These are phyloP conservation scores for Timandra comae DNA, from an alignment of 2,888 invertebrate species.

Conservation along the genomic window DNA sequence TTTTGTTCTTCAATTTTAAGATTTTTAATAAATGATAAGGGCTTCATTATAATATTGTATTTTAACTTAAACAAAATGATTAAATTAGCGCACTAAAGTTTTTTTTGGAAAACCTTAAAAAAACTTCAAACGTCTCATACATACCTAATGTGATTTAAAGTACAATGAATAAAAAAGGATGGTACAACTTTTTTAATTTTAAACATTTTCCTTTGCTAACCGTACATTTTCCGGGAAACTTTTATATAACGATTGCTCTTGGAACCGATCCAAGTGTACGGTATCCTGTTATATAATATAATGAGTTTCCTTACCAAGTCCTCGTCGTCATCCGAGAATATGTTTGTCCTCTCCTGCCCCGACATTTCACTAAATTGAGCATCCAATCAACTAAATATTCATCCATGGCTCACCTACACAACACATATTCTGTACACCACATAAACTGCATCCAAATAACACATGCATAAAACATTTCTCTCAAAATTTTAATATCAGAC, in stretches of 20 bases:
- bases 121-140: too few species aligned
- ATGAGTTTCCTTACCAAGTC: constrained; percentile 53
- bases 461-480: constrained; percentile 6
- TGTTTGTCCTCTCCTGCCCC: constrained; percentile 60
- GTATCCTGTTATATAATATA: constrained; percentile 37
- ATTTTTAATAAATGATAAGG: too few species aligned
- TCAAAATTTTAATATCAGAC: constrained; percentile 3
- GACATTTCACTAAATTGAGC: constrained; percentile 54
- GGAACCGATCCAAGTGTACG: constrained; percentile 46
- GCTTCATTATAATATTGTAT: too few species aligned
- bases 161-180: too few species aligned
- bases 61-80: too few species aligned
- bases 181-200: constrained; percentile 3
- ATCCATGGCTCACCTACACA: constrained; percentile 61
- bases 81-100: too few species aligned
- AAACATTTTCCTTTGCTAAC: constrained; percentile 14
- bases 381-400: constrained; percentile 39
- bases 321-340: constrained; percentile 67
- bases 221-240: constrained; percentile 33
- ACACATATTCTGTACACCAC: constrained; percentile 52
- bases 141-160: too few species aligned
- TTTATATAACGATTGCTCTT: constrained; percentile 41
- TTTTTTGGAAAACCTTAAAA: too few species aligned
- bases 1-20: too few species aligned
- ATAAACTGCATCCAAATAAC: constrained; percentile 64